Percentiles rank a stretch among this genome's conserved stretches.
Evolutionary conservation across 2,113 vertebrate genomes (phyloP).

Genomic region (Alligator mississippiensis): DNA sequence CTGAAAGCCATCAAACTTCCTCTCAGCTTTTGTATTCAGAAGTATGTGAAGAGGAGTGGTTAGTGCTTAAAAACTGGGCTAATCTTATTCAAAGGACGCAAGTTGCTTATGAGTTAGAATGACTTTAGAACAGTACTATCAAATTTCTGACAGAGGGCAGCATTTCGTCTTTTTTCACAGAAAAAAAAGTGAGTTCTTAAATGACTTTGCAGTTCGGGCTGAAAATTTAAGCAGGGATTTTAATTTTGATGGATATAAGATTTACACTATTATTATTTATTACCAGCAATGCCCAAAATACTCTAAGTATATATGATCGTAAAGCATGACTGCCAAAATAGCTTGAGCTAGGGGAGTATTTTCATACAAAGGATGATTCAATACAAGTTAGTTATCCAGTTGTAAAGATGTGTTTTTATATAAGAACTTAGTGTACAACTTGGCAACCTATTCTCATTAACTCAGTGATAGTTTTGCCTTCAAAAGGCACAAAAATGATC

Average conservation of each 20-base stretch:
- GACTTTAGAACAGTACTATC: slow-evolving; percentile 1
- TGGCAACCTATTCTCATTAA: neutral
- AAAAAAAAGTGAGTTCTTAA: neutral
- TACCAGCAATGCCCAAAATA: neutral
- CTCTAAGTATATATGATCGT: neutral
- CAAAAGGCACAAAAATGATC: neutral
- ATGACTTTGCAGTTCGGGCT: slow-evolving; percentile 14
- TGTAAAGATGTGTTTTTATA: slow-evolving; percentile 30
- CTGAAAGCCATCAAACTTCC: neutral
- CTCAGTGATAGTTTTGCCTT: neutral
- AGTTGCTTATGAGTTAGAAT: neutral
- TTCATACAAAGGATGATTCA: slow-evolving; percentile 3
- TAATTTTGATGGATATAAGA: neutral
- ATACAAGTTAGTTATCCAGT: neutral
- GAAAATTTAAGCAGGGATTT: slow-evolving; percentile 45
- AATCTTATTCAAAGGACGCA: neutral
- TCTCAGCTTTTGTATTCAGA: neutral
- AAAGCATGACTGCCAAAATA: neutral
- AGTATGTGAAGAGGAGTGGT: neutral
- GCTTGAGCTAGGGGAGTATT: neutral
- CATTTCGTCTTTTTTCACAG: slow-evolving; percentile 52
- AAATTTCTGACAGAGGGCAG: slow-evolving; percentile 77
- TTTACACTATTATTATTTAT: neutral
- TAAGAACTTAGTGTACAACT: neutral
- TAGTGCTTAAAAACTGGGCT: neutral